Base-by-base conservation (phyloP, 2,888 invertebrate genomes). In the Cylindroiulus punctatus region DNA sequence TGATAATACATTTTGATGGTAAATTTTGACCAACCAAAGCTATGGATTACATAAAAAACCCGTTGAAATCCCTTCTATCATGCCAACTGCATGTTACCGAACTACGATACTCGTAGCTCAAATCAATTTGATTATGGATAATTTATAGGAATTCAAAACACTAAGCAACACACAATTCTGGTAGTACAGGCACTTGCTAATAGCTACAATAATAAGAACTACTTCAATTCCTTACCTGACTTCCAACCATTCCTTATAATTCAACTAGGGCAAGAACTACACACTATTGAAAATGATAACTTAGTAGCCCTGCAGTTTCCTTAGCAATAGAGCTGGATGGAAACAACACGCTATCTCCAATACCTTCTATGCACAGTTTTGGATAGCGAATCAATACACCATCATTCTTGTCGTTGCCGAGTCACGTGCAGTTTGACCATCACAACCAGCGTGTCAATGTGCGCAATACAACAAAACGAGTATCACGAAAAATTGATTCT, bases 401-500 rank as follows among this genome's bases (percentile, higher is more conserved):
- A n/a, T 65, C 65, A 65, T 65, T 22, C 65, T 22, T 65, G 65
- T 8, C 65, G 65, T 65, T 65, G 65, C 65, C 22, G 19, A 1
- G 65, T 26, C 22, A 65, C 65, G 65, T 65, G 65, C 65, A 8
- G 22, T 22, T 65, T 65, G 65, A 65, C 65, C 65, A 65, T 65
- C 65, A 26, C 65, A 65, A 65, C 65, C 5, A 65, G 26, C 65
- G 26, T 10, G 26, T 22, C 26, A 65, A 65, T 26, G 65, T 65
- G 65, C 65, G 65, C 65, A 65, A 65, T 12, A 65, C 26, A 65
- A n/a, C 44, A 44, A 22, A 65, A 65, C 65, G 7, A 65, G 65
- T 65, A n/a, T 17, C 65, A 65, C 65, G 65, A 26, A 65, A 65
- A 65, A 65, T 65, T 65, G 65, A 65, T 65, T 26, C 26, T 65